Percentiles rank a stretch among this genome's conserved stretches.
These are phyloP conservation scores for Caenorhabditis panamensis DNA, from an alignment of 2,888 invertebrate species.

Conservation along the genomic window DNA sequence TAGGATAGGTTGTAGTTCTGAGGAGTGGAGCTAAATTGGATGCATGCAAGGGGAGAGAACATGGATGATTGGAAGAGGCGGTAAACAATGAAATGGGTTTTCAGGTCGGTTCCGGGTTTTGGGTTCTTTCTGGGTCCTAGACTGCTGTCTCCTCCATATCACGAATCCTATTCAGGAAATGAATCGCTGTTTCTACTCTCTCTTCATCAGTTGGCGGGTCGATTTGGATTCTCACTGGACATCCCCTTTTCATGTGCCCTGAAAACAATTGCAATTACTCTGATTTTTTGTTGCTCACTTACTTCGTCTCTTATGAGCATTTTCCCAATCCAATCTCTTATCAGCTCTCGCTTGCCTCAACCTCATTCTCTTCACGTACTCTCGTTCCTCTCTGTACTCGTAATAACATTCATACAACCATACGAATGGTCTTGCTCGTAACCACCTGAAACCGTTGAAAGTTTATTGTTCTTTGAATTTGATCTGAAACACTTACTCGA, in stretches of 20 bases:
- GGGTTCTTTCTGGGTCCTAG: not conserved
- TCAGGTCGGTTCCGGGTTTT: no score
- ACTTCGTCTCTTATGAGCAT: not conserved
- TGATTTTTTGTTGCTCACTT: not conserved
- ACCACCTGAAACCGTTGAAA: not conserved
- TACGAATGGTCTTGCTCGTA: not conserved
- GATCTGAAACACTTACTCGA: conserved; percentile 9
- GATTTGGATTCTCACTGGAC: not conserved
- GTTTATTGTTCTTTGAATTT: not conserved
- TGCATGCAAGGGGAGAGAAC: not conserved
- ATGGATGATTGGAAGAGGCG: no score
- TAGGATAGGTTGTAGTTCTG: conserved; percentile 4
- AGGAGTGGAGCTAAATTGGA: not conserved
- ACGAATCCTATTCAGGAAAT: not conserved
- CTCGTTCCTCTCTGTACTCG: not conserved
- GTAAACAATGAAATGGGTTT: no score
- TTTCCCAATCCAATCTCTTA: not conserved
- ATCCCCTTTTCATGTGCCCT: not conserved
- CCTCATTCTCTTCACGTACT: not conserved
- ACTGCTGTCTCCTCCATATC: not conserved
- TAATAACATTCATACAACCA: not conserved
- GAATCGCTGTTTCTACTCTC: conserved; percentile 7
- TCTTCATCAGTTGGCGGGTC: not conserved
- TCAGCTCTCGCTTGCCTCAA: conserved; percentile 5
- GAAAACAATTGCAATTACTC: not conserved